phyloP scores from a whole-genome alignment of 2,797 vertebrate genomes.

The Bovichtus variegatus region DNA sequence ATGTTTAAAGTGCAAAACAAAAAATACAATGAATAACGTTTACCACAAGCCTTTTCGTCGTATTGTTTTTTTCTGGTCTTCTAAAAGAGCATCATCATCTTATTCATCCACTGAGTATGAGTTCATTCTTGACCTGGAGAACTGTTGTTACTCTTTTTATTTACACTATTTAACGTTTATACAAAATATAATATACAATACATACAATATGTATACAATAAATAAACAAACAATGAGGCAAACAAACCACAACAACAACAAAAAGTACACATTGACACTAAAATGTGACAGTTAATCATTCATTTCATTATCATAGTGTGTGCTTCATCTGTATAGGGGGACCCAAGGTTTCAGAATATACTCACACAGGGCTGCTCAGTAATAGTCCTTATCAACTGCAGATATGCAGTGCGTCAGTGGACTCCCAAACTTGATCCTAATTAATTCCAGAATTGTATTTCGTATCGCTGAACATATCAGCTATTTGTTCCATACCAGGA shows the following conservation, averaged over 20 bases:
- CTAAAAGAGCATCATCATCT: too few species aligned
- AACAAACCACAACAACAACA: too few species aligned
- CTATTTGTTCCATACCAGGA: neutral
- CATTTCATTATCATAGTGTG: neutral
- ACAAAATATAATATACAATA: too few species aligned
- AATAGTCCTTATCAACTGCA: neutral
- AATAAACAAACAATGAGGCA: too few species aligned
- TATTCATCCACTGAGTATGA: rapidly evolving
- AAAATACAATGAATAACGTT: too few species aligned
- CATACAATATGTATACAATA: too few species aligned
- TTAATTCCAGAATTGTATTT: neutral
- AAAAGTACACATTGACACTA: too few species aligned
- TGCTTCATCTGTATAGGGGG: neutral
- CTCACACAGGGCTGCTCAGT: neutral
- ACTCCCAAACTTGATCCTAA: neutral
- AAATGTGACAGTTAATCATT: too few species aligned
- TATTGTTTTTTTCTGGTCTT: too few species aligned
- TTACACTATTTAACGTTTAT: too few species aligned
- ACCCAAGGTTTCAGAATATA: neutral
- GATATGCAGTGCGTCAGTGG: neutral
- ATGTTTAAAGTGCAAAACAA: too few species aligned
- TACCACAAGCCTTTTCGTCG: too few species aligned
- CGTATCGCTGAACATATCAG: neutral
- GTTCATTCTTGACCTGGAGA: neutral
- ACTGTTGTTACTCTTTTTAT: neutral